Evolutionary conservation across 2,888 invertebrate genomes (phyloP).

Genomic region (Drosophila cognata): DNA sequence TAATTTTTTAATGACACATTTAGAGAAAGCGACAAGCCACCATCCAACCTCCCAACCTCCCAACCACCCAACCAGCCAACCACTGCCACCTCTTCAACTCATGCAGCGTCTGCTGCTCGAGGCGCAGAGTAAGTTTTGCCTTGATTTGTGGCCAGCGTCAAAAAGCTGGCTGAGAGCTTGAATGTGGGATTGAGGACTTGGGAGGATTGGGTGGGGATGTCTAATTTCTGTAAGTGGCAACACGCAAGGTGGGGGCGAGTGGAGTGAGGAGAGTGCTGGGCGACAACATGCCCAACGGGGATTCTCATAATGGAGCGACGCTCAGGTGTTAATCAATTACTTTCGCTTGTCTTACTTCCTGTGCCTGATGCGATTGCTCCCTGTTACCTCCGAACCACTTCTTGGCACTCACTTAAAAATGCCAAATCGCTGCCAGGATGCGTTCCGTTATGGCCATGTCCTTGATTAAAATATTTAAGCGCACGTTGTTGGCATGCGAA

Average conservation of each 20-base stretch:
- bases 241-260: neutral
- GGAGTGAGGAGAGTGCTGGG: slow-evolving; percentile 17
- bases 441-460: slow-evolving; percentile 41
- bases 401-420: slow-evolving; percentile 30
- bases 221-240: slow-evolving; percentile 64
- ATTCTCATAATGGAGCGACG: slow-evolving; percentile 55
- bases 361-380: neutral
- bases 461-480: slow-evolving; percentile 63
- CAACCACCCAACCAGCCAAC: neutral
- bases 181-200: neutral
- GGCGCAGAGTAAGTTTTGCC: slow-evolving; percentile 24
- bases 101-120: slow-evolving; percentile 11
- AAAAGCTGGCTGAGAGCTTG: slow-evolving; percentile 19
- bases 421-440: slow-evolving; percentile 40
- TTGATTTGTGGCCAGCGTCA: slow-evolving; percentile 55
- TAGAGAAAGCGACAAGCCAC: slow-evolving; percentile 25
- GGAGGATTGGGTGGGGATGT: neutral
- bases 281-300: slow-evolving; percentile 34
- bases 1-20: slow-evolving; percentile 77
- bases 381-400: neutral
- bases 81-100: neutral
- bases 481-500: slow-evolving; percentile 45
- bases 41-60: neutral
- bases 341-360: slow-evolving; percentile 23
- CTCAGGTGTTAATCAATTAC: slow-evolving; percentile 73